Evolutionary conservation across 2,113 vertebrate species (phyloP), one percentile per base, ranked within the genome.

Genomic region (Casuarius casuarius): DNA sequence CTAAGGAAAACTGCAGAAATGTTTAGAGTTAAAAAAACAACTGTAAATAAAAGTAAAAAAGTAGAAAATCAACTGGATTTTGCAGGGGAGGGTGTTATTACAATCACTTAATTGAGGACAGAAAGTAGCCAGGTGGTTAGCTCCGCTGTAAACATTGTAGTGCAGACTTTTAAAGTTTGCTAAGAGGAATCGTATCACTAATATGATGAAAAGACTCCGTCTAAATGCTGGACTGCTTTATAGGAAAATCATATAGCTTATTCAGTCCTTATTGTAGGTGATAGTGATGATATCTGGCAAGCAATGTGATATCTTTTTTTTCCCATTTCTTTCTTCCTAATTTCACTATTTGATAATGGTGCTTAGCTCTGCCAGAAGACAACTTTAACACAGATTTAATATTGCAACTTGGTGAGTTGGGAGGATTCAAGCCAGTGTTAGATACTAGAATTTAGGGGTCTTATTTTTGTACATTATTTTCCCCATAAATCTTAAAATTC

Each of bases 71-170:
- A 10, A 10, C 38, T 49, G 3, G 25, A n/a, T 62, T 92, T 81
- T 84, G 4, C 1, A 33, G 25, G 18, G 46, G 46, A 19, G 46
- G 44, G 2, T 1, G 0, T 28, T 42, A 16, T 9, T 38, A 14
- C 33, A 74, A 58, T 62, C 46, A 56, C 65, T 48, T 38, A n/a
- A 13, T 10, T 48, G 3, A 59, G 11, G 11, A 54, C 31, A 74
- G 19, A 62, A 62, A 28, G n/a, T 3, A 52, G 8, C 6, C 19
- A 23, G 3, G 10, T 12, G 29, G 29, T 78, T 48, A 38, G 5
- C 29, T 68, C 66, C 33, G 29, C 42, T 66, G 2, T 25, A 58
- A 91, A 29, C 7, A 15, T 20, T 26, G 4, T 10, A 71, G 15
- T 5, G 31, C 20, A 46, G 42, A 8, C 12, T 42, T 54, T 1